Conservation (phyloP, 2,797 vertebrate genomes). For the Sternarchorhynchus goeldii region DNA sequence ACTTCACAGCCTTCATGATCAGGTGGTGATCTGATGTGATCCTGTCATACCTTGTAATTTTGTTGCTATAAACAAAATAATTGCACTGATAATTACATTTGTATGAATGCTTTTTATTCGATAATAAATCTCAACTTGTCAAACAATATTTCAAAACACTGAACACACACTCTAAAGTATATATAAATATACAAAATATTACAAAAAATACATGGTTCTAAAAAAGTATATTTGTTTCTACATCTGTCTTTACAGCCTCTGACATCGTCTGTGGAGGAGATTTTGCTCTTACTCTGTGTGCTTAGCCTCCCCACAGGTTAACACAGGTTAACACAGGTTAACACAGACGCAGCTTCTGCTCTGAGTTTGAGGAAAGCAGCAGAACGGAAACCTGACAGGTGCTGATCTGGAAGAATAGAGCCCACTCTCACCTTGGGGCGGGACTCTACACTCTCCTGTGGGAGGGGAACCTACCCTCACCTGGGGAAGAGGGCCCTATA, state of each 20-base stretch:
- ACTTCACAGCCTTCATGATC: no score
- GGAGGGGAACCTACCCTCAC: constrained; percentile 2
- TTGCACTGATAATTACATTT: constrained; percentile 1
- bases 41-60: no score
- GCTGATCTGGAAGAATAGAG: no score
- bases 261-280: constrained; percentile 40
- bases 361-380: no score
- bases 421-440: no score
- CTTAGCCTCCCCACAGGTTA: no score
- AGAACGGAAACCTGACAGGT: no score
- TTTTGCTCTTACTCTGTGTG: constrained; percentile 24
- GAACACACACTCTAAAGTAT: constrained; percentile 45
- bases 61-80: constrained; percentile 1
- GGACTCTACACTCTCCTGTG: not conserved
- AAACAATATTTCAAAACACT: constrained; percentile 43
- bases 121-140: constrained; percentile 43
- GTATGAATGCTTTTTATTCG: constrained; percentile 44
- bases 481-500: no score
- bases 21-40: no score
- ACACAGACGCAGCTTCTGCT: no score
- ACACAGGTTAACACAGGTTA: no score
- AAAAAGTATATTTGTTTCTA: constrained; percentile 42
- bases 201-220: constrained; percentile 59
- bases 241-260: constrained; percentile 33
- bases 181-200: constrained; percentile 68